These are phyloP conservation scores for Atherinomorus stipes DNA, from an alignment of 2,113 vertebrate genomes.

Conservation along the genomic window DNA sequence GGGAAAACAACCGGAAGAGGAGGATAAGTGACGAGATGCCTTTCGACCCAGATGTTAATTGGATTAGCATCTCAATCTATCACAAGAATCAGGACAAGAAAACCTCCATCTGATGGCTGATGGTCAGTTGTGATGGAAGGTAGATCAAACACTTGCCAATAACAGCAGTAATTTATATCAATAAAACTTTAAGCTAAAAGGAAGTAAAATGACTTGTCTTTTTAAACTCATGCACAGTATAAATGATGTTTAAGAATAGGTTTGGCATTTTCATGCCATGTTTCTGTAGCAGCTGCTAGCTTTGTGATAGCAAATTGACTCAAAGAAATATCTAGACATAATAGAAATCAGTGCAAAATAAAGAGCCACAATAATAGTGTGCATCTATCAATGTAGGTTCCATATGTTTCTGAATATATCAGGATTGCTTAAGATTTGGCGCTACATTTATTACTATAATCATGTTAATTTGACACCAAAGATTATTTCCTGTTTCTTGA, in stretches of 20 bases:
- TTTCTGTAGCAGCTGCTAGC: conserved; percentile 22
- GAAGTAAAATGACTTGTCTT: neutral
- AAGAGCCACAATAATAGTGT: neutral
- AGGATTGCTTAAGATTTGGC: neutral
- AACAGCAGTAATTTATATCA: conserved; percentile 32
- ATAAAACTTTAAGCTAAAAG: neutral
- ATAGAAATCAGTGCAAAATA: conserved; percentile 23
- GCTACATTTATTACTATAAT: conserved; percentile 36
- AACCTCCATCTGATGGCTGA: conserved; percentile 20
- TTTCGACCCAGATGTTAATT: conserved; percentile 76
- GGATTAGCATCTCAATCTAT: conserved; percentile 73
- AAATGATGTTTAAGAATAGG: neutral
- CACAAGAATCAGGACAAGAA: conserved; percentile 40
- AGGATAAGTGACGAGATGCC: conserved; percentile 64
- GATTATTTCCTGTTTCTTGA: conserved; percentile 20
- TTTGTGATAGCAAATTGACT: conserved; percentile 44
- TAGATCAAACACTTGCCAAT: conserved; percentile 46
- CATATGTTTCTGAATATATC: conserved; percentile 3
- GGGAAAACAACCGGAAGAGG: conserved; percentile 65
- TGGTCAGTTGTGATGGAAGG: conserved; percentile 45
- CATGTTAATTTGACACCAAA: neutral
- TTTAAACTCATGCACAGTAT: neutral
- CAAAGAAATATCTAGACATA: conserved; percentile 6
- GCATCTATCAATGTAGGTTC: neutral
- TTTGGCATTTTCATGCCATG: conserved; percentile 10